Evolutionary conservation across 2,888 invertebrate species (phyloP), one percentile per base, ranked within the genome.

Genomic region (Cosmia trapezina): DNA sequence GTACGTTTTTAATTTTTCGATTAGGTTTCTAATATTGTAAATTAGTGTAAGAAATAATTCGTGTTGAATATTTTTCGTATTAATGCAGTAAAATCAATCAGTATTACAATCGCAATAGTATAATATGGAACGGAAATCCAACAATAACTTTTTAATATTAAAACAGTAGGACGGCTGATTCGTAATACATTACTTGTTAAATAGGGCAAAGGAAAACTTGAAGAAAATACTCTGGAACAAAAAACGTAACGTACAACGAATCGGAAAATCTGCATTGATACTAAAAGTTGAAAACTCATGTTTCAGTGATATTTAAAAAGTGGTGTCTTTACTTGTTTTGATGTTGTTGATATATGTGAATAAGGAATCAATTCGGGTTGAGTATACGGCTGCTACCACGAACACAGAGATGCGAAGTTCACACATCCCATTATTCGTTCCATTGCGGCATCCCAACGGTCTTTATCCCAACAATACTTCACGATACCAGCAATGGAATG

Each of bases 281-380:
- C 73, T 60, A 69, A 78, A 78, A 84, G 63, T 80, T 74, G 66
- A 33, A 45, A 63, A 75, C 57, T 71, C 78, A 69, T 86, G 85
- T 88, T 88, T 89, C 89, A 92, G 91, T 92, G 91, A 85, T 80
- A 78, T 83, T 86, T 80, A 72, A 86, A 88, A 70, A 82, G 70
- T 86, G 84, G 91, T 92, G 93, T 94, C 92, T 94, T 94, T 93
- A 94, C 93, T 94, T 96, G 95, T 96, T 95, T 96, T 93, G 95
- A 94, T 96, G 96, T 96, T 96, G 96, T 96, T 96, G 93, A 95
- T 94, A 93, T 87, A 93, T 95, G 94, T 95, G 95, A 91, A 90
- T 94, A 94, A 95, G 95, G 96, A 96, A 96, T 95, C 95, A 91
- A 91, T 90, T 91, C 92, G 94, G 94, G 92, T 91, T 90, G 88